These are phyloP conservation scores for Tragopan temminckii DNA, from an alignment of 2,797 vertebrate genomes.

Conservation along the genomic window DNA sequence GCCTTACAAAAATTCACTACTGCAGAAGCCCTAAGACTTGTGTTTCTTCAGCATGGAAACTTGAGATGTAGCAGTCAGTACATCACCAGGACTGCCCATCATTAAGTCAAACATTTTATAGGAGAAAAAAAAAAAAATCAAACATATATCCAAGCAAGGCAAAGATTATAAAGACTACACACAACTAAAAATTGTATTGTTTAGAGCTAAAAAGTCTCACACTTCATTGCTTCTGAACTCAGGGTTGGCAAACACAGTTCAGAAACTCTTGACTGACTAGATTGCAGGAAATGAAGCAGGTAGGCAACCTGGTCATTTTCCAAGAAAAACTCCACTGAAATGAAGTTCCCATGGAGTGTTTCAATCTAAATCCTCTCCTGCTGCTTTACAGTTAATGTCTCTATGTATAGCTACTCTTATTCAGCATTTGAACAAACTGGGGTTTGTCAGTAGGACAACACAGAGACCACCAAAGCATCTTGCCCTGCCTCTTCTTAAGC, in stretches of 20 bases:
- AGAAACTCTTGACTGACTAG: neutral
- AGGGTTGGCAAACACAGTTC: neutral
- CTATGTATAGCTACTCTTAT: neutral
- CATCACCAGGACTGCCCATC: conserved; percentile 11
- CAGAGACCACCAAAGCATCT: neutral
- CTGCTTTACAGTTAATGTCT: neutral
- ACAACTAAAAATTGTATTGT: neutral
- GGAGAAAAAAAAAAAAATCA: neutral
- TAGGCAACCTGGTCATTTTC: neutral
- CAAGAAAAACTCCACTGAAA: neutral
- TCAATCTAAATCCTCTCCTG: neutral
- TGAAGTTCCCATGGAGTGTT: neutral
- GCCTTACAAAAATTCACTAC: neutral
- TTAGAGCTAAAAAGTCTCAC: neutral
- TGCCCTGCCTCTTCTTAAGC: neutral
- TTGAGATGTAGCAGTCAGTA: neutral
- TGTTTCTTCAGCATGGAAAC: neutral
- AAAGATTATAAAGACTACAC: neutral
- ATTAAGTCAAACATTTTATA: neutral
- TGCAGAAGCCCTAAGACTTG: neutral
- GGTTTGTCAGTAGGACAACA: neutral
- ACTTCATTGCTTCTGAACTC: neutral
- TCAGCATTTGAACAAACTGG: neutral
- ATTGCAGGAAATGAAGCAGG: conserved; percentile 42
- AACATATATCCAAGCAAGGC: neutral